phyloP scores from a whole-genome alignment of 2,888 invertebrate species.

The Creontiades dilutus region DNA sequence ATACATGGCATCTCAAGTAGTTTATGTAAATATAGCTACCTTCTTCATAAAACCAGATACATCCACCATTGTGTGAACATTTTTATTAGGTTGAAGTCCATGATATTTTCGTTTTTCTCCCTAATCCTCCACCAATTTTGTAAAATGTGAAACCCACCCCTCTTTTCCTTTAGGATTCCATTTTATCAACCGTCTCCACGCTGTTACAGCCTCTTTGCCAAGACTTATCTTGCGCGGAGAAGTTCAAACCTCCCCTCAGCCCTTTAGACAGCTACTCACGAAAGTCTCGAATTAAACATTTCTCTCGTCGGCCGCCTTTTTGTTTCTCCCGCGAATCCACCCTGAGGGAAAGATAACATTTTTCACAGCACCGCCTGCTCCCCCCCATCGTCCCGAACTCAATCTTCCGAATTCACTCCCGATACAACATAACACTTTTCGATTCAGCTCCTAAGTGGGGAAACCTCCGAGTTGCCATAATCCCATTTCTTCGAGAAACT shows the following conservation, averaged over 20 bases:
- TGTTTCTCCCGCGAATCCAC: background rate
- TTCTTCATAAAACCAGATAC: too few relatives aligned
- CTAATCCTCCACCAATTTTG: too few relatives aligned
- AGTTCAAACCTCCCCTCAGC: background rate
- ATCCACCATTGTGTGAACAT: too few relatives aligned
- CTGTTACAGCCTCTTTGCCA: conserved; percentile 16
- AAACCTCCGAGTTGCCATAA: background rate
- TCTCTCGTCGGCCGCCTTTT: background rate
- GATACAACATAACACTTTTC: background rate
- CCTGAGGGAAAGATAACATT: conserved; percentile 26
- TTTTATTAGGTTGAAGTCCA: too few relatives aligned
- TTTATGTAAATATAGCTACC: too few relatives aligned
- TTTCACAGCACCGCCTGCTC: conserved; percentile 26
- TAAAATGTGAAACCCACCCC: background rate
- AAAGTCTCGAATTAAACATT: background rate
- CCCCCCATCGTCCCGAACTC: background rate
- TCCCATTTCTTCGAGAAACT: background rate
- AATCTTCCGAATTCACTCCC: background rate
- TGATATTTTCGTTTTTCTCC: too few relatives aligned
- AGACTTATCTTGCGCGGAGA: conserved; percentile 14
- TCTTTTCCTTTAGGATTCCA: background rate
- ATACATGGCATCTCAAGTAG: too few relatives aligned
- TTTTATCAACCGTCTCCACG: conserved; percentile 27
- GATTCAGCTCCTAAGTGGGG: background rate
- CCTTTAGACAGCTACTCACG: conserved; percentile 7